These are phyloP conservation scores for Subacronicta megacephala DNA, from an alignment of 2,888 invertebrate genomes.

Conservation along the genomic window DNA sequence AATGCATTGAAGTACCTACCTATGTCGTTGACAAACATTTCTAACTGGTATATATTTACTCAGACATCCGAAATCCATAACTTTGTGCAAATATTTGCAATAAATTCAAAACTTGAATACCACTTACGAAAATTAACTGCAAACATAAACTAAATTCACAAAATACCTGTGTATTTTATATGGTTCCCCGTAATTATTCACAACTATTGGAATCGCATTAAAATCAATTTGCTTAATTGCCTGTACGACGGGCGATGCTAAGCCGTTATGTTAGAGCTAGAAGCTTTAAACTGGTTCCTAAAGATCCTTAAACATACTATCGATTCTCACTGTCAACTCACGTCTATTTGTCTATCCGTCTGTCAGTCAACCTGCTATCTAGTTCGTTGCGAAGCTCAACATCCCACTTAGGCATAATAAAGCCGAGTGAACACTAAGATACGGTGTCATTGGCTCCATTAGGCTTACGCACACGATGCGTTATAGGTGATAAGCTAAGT, in stretches of 20 bases:
- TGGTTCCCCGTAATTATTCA: constrained; percentile 35
- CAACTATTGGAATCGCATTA: constrained; percentile 47
- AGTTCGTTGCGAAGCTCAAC: constrained; percentile 59
- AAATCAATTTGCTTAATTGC: constrained; percentile 59
- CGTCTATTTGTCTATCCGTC: constrained; percentile 68
- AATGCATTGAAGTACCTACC: constrained; percentile 27
- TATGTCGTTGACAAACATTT: constrained; percentile 38
- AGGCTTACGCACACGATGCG: constrained; percentile 33
- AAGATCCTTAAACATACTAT: constrained; percentile 43
- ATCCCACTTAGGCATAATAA: constrained; percentile 56
- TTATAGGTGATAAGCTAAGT: constrained; percentile 29
- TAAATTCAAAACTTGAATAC: constrained; percentile 28
- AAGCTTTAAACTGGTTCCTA: constrained; percentile 48
- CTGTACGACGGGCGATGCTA: constrained; percentile 26
- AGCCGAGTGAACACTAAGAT: constrained; percentile 36
- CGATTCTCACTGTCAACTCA: constrained; percentile 62
- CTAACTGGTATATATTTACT: constrained; percentile 24
- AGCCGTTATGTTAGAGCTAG: constrained; percentile 42
- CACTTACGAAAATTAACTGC: constrained; percentile 16
- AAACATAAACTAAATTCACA: constrained; percentile 22
- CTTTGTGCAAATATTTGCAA: constrained; percentile 38
- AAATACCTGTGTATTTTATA: constrained; percentile 25
- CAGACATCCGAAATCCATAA: constrained; percentile 46
- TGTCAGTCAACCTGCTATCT: constrained; percentile 66
- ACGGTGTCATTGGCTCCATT: constrained; percentile 45